Percentiles rank a stretch among this genome's conserved stretches.
phyloP scores from a whole-genome alignment of 1,140 invertebrate species.

The Lepidurus apus region DNA sequence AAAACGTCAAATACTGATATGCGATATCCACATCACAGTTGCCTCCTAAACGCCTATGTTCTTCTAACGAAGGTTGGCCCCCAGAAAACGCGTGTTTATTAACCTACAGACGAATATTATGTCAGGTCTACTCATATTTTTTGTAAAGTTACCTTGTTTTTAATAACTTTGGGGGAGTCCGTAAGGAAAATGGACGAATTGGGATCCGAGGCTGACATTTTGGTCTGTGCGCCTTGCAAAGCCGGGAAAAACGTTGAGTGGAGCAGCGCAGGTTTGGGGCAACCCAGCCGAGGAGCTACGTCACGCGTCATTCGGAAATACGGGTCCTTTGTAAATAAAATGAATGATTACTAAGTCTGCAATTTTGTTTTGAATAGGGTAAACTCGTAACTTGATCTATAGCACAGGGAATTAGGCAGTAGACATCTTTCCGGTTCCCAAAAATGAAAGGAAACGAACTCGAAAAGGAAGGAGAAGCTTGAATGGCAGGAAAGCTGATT shows the following conservation, averaged over 20 bases:
- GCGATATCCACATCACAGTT: constrained; percentile 94
- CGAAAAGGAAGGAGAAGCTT: constrained; percentile 91
- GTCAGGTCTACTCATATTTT: background rate
- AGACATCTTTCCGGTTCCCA: constrained; percentile 66
- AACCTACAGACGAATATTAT: constrained; percentile 54
- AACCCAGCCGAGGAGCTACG: constrained; percentile 82
- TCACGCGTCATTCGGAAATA: constrained; percentile 99
- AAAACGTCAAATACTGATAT: constrained; percentile 93
- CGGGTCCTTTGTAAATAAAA: constrained; percentile 63
- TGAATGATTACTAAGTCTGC: background rate
- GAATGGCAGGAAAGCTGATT: constrained; percentile 92
- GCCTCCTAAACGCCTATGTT: constrained; percentile 84
- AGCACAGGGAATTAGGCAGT: constrained; percentile 94
- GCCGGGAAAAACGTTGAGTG: constrained; percentile 95
- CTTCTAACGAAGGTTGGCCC: constrained; percentile 85
- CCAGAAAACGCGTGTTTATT: constrained; percentile 99
- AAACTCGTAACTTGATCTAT: constrained; percentile 77
- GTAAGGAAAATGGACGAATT: constrained; percentile 93
- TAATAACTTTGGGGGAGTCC: constrained; percentile 94
- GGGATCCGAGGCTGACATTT: constrained; percentile 94
- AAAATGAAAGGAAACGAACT: constrained; percentile 96
- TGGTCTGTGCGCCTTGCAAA: constrained; percentile 90
- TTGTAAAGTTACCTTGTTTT: constrained; percentile 70
- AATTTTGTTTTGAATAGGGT: constrained; percentile 25
- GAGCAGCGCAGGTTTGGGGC: constrained; percentile 86